These are phyloP conservation scores for Aphelinus certus DNA, from an alignment of 1,140 invertebrate genomes.

Conservation along the genomic window DNA sequence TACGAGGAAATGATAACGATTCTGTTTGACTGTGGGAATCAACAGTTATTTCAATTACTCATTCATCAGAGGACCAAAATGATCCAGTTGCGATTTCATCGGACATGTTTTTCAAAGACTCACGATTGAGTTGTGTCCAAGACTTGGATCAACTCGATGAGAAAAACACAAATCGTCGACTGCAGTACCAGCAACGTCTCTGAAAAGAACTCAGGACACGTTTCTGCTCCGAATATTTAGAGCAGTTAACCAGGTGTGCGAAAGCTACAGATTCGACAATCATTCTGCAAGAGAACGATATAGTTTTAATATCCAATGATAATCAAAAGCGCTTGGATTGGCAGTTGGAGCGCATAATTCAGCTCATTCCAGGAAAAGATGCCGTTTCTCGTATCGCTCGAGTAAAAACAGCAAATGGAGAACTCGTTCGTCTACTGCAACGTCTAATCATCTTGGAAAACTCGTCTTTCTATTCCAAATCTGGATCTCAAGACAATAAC, in stretches of 20 bases:
- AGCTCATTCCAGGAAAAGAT: no score
- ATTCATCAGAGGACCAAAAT: constrained; percentile 46
- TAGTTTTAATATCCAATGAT: no score
- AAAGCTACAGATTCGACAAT: no score
- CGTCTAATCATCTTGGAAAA: no score
- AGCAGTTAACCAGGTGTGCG: constrained; percentile 9
- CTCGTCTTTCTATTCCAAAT: no score
- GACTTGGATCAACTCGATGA: constrained; percentile 43
- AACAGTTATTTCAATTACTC: constrained; percentile 53
- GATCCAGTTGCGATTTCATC: constrained; percentile 39
- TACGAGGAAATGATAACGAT: constrained; percentile 49
- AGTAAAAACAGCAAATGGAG: no score
- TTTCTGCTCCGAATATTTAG: constrained; percentile 46
- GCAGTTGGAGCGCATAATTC: no score
- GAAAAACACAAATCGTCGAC: constrained; percentile 1
- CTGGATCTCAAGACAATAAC: no score
- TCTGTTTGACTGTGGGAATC: constrained; percentile 50
- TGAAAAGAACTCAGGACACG: constrained; percentile 34
- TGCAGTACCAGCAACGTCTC: constrained; percentile 33
- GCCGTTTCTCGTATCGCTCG: no score
- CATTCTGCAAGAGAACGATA: no score
- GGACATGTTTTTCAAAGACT: constrained; percentile 48
- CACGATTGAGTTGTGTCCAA: constrained; percentile 38
- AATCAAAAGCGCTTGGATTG: no score
- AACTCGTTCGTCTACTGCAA: no score